phyloP scores from a whole-genome alignment of 2,797 vertebrate species.

The Girardinus metallicus region DNA sequence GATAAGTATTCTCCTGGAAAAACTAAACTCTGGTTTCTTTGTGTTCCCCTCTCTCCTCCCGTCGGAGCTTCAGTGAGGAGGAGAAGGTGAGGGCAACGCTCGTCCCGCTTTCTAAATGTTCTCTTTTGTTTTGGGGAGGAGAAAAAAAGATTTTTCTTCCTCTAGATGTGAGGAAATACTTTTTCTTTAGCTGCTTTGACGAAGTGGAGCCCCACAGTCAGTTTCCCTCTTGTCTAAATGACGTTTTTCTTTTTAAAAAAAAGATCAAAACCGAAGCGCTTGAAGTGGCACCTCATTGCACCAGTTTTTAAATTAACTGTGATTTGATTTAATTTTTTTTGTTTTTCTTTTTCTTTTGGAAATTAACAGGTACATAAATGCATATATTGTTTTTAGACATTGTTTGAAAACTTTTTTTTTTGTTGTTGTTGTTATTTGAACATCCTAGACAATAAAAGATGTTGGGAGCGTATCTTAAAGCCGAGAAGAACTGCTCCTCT shows the following conservation, averaged over 20 bases:
- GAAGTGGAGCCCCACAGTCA: constrained; percentile 56
- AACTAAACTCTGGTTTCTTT: constrained; percentile 55
- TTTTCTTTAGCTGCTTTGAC: constrained; percentile 71
- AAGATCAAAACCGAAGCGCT: constrained; percentile 62
- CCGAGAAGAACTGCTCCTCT: constrained; percentile 35
- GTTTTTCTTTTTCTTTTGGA: constrained; percentile 21
- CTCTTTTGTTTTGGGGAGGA: constrained; percentile 49
- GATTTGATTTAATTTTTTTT: background rate
- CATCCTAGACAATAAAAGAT: constrained; percentile 57
- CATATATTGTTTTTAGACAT: constrained; percentile 66
- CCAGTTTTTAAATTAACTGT: constrained; percentile 52
- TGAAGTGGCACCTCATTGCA: constrained; percentile 56
- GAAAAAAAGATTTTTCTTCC: constrained; percentile 38
- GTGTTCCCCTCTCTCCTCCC: constrained; percentile 39
- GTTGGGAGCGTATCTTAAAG: constrained; percentile 50
- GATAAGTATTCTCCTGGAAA: constrained; percentile 68
- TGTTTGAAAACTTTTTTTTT: constrained; percentile 24
- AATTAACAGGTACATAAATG: constrained; percentile 67
- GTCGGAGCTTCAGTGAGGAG: constrained; percentile 55
- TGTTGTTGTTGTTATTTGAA: constrained; percentile 63
- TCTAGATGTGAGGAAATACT: constrained; percentile 52
- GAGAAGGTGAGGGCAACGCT: constrained; percentile 44
- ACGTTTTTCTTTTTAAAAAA: constrained; percentile 22
- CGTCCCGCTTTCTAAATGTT: constrained; percentile 65
- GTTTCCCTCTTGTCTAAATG: constrained; percentile 41